phyloP scores from a whole-genome alignment of 2,797 vertebrate species.

The Muscicapa striata region DNA sequence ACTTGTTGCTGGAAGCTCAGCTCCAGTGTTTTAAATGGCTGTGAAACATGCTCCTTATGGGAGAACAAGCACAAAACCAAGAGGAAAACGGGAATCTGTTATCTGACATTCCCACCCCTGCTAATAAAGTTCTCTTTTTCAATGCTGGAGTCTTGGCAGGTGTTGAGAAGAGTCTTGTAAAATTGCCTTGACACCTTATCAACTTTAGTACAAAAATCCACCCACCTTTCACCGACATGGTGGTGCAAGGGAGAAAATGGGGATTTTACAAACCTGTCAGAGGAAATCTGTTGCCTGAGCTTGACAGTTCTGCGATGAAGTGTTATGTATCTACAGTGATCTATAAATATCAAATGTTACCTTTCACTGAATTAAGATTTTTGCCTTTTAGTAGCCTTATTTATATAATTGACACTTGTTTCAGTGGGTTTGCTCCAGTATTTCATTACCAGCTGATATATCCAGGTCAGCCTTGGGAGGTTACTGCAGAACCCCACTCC shows the following conservation, averaged over 20 bases:
- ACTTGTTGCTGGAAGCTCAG: conserved; percentile 43
- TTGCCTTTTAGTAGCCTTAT: not conserved
- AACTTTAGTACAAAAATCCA: not conserved
- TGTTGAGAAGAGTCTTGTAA: not conserved
- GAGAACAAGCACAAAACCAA: not conserved
- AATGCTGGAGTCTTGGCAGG: not conserved
- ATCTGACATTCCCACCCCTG: not conserved
- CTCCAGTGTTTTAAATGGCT: not conserved
- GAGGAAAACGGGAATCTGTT: not conserved
- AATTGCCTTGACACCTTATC: not conserved
- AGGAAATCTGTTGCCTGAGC: not conserved
- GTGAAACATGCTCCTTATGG: not conserved
- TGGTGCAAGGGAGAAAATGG: not conserved
- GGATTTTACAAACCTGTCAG: not conserved
- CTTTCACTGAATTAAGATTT: not conserved
- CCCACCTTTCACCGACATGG: not conserved
- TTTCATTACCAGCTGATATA: not conserved
- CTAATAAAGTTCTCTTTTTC: not conserved
- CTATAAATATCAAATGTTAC: not conserved
- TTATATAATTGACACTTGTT: not conserved
- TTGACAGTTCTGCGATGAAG: fast-evolving
- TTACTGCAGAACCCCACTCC: conserved; percentile 1
- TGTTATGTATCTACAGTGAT: not conserved
- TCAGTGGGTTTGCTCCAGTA: not conserved
- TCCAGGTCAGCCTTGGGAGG: conserved; percentile 37